These are phyloP conservation scores for Forbesichthys agassizii DNA, from an alignment of 2,113 vertebrate species.

Conservation along the genomic window DNA sequence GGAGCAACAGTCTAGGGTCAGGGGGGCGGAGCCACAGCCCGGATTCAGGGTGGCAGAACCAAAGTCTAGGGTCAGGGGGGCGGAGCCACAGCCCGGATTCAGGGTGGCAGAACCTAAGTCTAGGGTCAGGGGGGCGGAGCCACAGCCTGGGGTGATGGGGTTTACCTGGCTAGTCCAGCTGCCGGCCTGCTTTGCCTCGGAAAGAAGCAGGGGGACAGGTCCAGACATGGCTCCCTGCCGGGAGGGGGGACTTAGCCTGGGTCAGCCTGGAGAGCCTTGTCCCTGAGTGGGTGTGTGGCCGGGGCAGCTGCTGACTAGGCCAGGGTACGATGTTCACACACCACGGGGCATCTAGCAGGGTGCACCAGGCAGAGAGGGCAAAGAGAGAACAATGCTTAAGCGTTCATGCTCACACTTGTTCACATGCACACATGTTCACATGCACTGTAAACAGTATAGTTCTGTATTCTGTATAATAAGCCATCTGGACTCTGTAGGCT, in stretches of 20 bases:
- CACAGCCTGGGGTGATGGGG: not conserved
- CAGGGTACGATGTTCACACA: slow-evolving; percentile 32
- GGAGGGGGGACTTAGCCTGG: slow-evolving; percentile 8
- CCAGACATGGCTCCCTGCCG: slow-evolving; percentile 40
- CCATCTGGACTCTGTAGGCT: not conserved
- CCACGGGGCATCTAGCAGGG: slow-evolving; percentile 5
- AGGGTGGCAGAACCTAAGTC: no score
- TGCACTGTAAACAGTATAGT: not conserved
- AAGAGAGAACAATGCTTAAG: not conserved
- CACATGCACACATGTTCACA: no score
- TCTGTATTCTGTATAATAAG: not conserved
- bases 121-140: not conserved
- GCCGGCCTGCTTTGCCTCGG: slow-evolving; percentile 1
- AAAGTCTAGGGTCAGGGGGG: no score
- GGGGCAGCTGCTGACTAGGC: slow-evolving; percentile 19
- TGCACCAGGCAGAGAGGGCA: not conserved
- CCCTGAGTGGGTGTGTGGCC: no score
- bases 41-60: no score
- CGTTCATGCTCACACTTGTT: slow-evolving; percentile 17
- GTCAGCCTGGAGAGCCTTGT: not conserved
- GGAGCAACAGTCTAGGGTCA: no score
- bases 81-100: no score
- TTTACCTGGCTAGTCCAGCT: slow-evolving; percentile 15
- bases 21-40: no score
- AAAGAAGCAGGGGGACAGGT: slow-evolving; percentile 26